phyloP scores from a whole-genome alignment of 1,140 invertebrate species.

The Ceratosolen fusciceps region DNA sequence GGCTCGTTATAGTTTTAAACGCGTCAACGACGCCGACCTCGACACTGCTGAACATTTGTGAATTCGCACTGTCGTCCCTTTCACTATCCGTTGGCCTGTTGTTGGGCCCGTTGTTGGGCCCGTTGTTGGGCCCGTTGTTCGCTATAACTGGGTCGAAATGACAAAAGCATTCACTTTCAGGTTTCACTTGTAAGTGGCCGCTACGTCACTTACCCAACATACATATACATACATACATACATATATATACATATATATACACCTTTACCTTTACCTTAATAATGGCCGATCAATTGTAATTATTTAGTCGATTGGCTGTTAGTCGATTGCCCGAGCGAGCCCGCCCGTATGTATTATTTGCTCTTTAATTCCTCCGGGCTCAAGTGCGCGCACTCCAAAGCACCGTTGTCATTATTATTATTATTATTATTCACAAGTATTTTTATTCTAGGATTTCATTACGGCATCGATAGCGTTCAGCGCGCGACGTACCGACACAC shows the following conservation, averaged over 20 bases:
- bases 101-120: no score
- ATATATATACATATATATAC: no score
- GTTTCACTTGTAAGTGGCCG: constrained; percentile 46
- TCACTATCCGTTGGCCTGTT: no score
- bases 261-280: constrained; percentile 4
- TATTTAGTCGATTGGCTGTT: constrained; percentile 14
- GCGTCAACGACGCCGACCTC: constrained; percentile 36
- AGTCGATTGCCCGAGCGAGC: background rate
- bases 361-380: no score
- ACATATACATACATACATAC: no score
- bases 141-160: constrained; percentile 44
- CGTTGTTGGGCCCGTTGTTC: constrained; percentile 26
- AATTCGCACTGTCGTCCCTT: constrained; percentile 43
- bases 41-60: constrained; percentile 48
- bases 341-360: no score
- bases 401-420: no score
- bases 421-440: no score
- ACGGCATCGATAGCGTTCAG: no score
- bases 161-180: constrained; percentile 49
- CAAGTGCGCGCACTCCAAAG: no score
- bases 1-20: constrained; percentile 29
- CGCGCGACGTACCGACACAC: no score
- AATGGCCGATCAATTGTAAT: constrained; percentile 31
- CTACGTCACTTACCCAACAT: constrained; percentile 36
- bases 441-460: no score